Evolutionary conservation across 1,140 invertebrate genomes (phyloP), one percentile per base, ranked within the genome.

Genomic region (Drosophila ananassae): DNA sequence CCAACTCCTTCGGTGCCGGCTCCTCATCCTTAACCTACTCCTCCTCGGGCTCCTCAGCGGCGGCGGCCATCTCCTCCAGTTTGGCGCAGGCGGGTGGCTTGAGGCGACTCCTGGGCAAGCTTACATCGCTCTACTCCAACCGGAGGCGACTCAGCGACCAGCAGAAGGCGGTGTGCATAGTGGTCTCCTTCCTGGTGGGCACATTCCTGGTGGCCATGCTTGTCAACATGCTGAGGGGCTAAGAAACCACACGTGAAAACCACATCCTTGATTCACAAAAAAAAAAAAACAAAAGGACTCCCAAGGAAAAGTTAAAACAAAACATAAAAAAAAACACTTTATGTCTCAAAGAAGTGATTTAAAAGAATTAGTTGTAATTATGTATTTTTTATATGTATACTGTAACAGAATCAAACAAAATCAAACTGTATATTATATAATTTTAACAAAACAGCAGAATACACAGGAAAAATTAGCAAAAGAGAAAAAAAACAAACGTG

Each of bases 101-200:
- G 6, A 53, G 78, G 2, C 90, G 89, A 8, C 66, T 79, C 21
- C 51, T 87, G 4, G 48, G 68, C 62, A 79, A 80, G 46, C 60
- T 91, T 4, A 85, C 73, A 6, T 57, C 89, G 22, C 51, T 92
- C 6, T 91, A 91, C 60, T 77, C 62, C 50, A 91, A 91, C 50
- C 78, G 89, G 10, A 91, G 89, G 73, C 85, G 89, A 7, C 78
- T 91, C 32, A 80, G 73, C 46, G 90, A 92, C 67, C 89, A 91
- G 41, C 82, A 92, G 58, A 91, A 92, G 69, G 91, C 91, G 17
- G 89, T 92, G 25, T 85, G 84, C 54, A 79, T 90, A 56, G 89
- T 91, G 78, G 78, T 92, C 51, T 91, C 84, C 44, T 92, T 91
- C 57, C 69, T 92, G 46, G 87, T 92, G 50, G 75, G 90, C 54